Evolutionary conservation across 2,888 invertebrate genomes (phyloP), one percentile per base, ranked within the genome.

Genomic region (Chalcis sispes): DNA sequence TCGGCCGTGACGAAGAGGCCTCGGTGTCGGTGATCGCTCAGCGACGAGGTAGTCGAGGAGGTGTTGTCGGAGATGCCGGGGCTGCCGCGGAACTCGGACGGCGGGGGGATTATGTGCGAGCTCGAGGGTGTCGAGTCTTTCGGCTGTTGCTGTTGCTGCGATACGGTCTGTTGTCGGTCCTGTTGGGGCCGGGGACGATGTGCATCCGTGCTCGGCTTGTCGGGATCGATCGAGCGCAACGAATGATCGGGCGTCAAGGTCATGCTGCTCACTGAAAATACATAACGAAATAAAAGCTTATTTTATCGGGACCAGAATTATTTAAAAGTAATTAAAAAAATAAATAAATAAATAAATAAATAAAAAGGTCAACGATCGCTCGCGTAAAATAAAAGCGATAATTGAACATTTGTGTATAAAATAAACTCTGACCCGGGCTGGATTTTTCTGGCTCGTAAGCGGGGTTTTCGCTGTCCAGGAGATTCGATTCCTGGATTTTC

Each of bases 21-120:
- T 18, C 62, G 75, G 1, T 48, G 70, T 0, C 48, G 54, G 4
- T 36, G 46, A 25, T 18, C 69, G 56, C 36, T 58, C 48, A 62
- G 42, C 29, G 73, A 73, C 13, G 77, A 70, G 3, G 87, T 85
- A 13, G 87, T 85, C 0, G 86, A 86, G 23, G 85, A 85, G 8
- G 86, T 81, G 10, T 93, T 92, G 82, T 91, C 92, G 81, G 93
- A 93, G 20, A 93, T 92, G 32, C 91, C 82, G 90, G 77, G 93
- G 83, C 91, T 92, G 82, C 92, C 93, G 54, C 92, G 92, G 61
- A 91, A 90, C 69, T 92, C 89, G 15, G 75, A 65, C 36, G 79
- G 79, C 10, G 79, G 79, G 4, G 79, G 94, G 81, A 95, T 92
- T 82, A 95, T 94, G 50, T 72, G 71, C 23, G 76, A 77, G 36